Percentiles rank a stretch among this genome's conserved stretches.
Evolutionary conservation across 2,888 invertebrate species (phyloP).

Genomic region (Venustoraphidia nigricollis): DNA sequence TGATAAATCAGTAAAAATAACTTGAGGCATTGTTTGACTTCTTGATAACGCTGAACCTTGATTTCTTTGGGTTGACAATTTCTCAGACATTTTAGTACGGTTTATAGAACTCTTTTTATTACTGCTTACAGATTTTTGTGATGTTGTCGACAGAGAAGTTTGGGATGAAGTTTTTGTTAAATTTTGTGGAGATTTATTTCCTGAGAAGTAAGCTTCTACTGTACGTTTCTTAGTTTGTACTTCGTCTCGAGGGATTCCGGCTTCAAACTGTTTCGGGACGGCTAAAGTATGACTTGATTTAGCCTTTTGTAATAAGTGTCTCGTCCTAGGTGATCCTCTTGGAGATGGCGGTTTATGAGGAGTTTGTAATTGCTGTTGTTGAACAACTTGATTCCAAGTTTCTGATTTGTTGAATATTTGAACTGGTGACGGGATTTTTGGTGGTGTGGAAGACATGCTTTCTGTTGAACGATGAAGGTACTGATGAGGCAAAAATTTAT

Average conservation of each 20-base stretch:
- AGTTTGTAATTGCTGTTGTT: constrained; percentile 19
- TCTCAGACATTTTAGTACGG: constrained; percentile 33
- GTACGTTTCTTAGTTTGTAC: constrained; percentile 53
- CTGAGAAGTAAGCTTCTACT: constrained; percentile 57
- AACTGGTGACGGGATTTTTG: constrained; percentile 17
- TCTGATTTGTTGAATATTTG: constrained; percentile 50
- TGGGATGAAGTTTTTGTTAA: constrained; percentile 9
- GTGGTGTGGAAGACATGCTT: neutral
- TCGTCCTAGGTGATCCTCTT: constrained; percentile 29
- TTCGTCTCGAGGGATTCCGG: constrained; percentile 50
- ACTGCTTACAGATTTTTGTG: neutral
- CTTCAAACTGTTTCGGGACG: constrained; percentile 67
- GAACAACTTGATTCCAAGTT: constrained; percentile 62
- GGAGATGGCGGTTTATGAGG: constrained; percentile 23
- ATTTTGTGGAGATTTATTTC: constrained; percentile 28
- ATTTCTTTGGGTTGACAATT: constrained; percentile 24
- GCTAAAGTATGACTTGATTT: constrained; percentile 62
- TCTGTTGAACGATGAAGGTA: constrained; percentile 6
- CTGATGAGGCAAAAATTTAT: constrained; percentile 9
- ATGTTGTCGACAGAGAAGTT: constrained; percentile 1
- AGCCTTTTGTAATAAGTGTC: constrained; percentile 34
- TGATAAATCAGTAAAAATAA: constrained; percentile 43
- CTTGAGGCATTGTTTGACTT: constrained; percentile 63
- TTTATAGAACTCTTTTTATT: constrained; percentile 21
- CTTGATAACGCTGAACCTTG: constrained; percentile 39